Evolutionary conservation across 2,888 invertebrate genomes (phyloP).

Genomic region (Eupithecia insigniata): DNA sequence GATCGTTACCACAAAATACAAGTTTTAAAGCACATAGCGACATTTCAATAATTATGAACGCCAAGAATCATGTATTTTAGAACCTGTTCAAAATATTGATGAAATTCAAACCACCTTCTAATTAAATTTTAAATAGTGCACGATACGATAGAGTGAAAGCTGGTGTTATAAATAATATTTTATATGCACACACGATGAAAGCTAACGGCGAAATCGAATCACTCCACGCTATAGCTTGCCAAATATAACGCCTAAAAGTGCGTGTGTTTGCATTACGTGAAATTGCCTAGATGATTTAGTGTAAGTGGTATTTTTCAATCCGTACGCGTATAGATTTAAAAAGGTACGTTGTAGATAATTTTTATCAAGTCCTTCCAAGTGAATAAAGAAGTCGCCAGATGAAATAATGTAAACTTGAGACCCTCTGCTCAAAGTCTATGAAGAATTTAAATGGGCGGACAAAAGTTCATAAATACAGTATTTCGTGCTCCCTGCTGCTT

Average conservation of each 20-base stretch:
- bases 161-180: neutral
- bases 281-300: no score
- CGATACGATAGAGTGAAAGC: constrained; percentile 27
- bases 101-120: constrained; percentile 59
- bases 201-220: neutral
- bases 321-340: neutral
- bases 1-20: neutral
- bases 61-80: constrained; percentile 43
- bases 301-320: no score
- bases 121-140: constrained; percentile 59
- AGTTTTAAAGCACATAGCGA: constrained; percentile 32
- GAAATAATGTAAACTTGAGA: neutral
- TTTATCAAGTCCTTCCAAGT: neutral
- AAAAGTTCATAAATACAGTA: constrained; percentile 55
- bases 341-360: neutral
- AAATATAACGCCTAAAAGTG: neutral
- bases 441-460: constrained; percentile 55
- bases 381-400: neutral
- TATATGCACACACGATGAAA: neutral
- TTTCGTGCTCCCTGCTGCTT: constrained; percentile 49
- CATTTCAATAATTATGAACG: constrained; percentile 43
- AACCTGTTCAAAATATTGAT: constrained; percentile 55
- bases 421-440: constrained; percentile 12
- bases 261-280: no score
- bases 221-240: neutral